Conservation (phyloP, 2,888 invertebrate species). For the Mythimna impura region DNA sequence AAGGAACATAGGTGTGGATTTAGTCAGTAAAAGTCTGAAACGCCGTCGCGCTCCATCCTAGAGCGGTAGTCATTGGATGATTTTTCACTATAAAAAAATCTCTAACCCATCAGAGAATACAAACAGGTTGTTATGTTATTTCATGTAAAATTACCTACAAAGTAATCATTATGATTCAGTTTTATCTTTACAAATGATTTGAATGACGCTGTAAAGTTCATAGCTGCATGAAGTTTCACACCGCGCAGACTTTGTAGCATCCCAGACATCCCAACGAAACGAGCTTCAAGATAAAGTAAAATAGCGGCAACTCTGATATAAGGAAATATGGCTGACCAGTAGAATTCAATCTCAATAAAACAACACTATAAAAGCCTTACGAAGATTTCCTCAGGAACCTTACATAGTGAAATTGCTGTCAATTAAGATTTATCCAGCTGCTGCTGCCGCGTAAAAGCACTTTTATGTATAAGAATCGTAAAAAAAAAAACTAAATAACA, state of each 20-base stretch:
- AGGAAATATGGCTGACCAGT: slow-evolving; percentile 42
- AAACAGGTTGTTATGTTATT: background rate
- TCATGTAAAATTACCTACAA: background rate
- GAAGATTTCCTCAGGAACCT: slow-evolving; percentile 39
- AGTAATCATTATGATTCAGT: slow-evolving; percentile 6
- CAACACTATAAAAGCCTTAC: slow-evolving; percentile 43
- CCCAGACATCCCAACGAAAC: slow-evolving; percentile 2
- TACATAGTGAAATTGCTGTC: slow-evolving; percentile 25
- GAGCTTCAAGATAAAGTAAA: slow-evolving; percentile 24
- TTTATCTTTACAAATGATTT: slow-evolving; percentile 21
- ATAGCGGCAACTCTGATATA: slow-evolving; percentile 22
- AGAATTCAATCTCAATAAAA: slow-evolving; percentile 52
- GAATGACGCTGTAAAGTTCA: slow-evolving; percentile 30
- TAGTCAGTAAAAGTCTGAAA: too few species aligned
- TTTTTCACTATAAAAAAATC: too few species aligned
- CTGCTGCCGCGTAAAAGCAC: slow-evolving; percentile 23
- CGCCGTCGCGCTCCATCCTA: too few species aligned
- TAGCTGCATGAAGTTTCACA: slow-evolving; percentile 18
- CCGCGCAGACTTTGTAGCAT: slow-evolving; percentile 12
- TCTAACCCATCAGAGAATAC: too few species aligned
- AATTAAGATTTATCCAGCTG: slow-evolving; percentile 41
- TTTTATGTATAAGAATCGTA: slow-evolving; percentile 13
- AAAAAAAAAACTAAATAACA: too few species aligned
- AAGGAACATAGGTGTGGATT: too few species aligned
- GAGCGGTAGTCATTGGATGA: too few species aligned